These are phyloP conservation scores for Balearica regulorum DNA, from an alignment of 2,797 vertebrate genomes.

Conservation along the genomic window DNA sequence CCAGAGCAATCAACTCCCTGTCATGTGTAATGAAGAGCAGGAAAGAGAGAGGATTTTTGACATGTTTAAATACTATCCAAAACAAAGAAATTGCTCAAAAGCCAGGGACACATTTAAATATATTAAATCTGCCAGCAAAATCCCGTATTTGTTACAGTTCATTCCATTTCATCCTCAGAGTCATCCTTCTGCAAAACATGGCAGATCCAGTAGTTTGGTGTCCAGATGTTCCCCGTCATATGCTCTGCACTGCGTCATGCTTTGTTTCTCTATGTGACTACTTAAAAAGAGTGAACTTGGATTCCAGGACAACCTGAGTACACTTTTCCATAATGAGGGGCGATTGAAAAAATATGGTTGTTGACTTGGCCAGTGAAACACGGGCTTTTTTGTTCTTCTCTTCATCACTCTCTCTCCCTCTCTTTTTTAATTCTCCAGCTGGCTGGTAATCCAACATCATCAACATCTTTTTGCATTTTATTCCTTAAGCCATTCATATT, in stretches of 20 bases:
- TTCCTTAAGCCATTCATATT: slow-evolving; percentile 51
- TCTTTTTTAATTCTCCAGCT: slow-evolving; percentile 43
- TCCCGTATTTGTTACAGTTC: slow-evolving; percentile 12
- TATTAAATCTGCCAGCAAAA: neutral
- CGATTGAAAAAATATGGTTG: slow-evolving; percentile 27
- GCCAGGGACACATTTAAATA: slow-evolving; percentile 9
- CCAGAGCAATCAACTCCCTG: neutral
- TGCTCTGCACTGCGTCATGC: neutral
- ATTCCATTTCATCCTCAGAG: slow-evolving; percentile 6
- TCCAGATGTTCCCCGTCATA: slow-evolving; percentile 37
- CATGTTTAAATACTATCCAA: slow-evolving; percentile 22
- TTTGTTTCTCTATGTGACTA: neutral
- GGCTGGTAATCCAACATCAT: slow-evolving; percentile 22
- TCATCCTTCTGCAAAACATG: slow-evolving; percentile 3
- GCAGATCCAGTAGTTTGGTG: slow-evolving; percentile 18
- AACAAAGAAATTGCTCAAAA: slow-evolving; percentile 46
- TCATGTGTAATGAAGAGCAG: neutral
- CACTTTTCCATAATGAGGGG: slow-evolving; percentile 8
- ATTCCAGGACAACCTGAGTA: slow-evolving; percentile 37
- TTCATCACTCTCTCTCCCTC: neutral
- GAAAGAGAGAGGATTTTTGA: slow-evolving; percentile 9
- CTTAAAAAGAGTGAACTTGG: slow-evolving; percentile 20
- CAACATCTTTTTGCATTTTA: slow-evolving; percentile 58
- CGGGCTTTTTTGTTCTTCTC: neutral
- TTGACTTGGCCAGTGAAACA: slow-evolving; percentile 43